Conservation (phyloP, 2,888 invertebrate genomes). For the Zhuqinia jingwanae region DNA sequence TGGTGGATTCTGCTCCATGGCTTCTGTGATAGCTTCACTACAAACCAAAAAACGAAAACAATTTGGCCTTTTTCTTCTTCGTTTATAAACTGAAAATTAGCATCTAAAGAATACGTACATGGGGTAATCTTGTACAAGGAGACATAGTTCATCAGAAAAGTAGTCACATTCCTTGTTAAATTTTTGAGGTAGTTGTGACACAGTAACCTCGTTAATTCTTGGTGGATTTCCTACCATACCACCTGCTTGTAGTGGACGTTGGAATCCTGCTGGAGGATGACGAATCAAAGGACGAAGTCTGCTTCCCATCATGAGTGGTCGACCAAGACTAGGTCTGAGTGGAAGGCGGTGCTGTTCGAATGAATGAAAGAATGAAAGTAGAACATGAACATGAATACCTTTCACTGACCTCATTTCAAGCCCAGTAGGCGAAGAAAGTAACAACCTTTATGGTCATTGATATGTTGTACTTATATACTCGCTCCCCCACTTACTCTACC, state of each 20-base stretch:
- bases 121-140: conserved; percentile 89
- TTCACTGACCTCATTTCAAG: conserved; percentile 48
- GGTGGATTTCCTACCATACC: conserved; percentile 50
- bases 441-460: neutral
- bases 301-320: conserved; percentile 72
- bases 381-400: conserved; percentile 25
- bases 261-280: conserved; percentile 64
- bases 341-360: conserved; percentile 63
- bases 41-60: neutral
- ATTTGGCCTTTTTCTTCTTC: too few species aligned
- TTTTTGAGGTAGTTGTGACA: conserved; percentile 77
- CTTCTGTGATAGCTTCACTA: conserved; percentile 79
- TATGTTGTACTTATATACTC: conserved; percentile 8
- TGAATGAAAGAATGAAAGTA: conserved; percentile 33
- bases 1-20: conserved; percentile 83
- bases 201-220: conserved; percentile 77
- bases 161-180: conserved; percentile 83
- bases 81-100: too few species aligned
- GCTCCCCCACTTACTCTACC: conserved; percentile 28
- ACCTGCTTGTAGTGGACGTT: conserved; percentile 39
- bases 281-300: conserved; percentile 58
- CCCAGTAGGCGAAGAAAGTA: conserved; percentile 22
- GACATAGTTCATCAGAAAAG: conserved; percentile 87
- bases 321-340: conserved; percentile 52
- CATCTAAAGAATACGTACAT: conserved; percentile 84